Base-by-base conservation (phyloP, 1,140 invertebrate species). In the Sarcophaga peregrina region DNA sequence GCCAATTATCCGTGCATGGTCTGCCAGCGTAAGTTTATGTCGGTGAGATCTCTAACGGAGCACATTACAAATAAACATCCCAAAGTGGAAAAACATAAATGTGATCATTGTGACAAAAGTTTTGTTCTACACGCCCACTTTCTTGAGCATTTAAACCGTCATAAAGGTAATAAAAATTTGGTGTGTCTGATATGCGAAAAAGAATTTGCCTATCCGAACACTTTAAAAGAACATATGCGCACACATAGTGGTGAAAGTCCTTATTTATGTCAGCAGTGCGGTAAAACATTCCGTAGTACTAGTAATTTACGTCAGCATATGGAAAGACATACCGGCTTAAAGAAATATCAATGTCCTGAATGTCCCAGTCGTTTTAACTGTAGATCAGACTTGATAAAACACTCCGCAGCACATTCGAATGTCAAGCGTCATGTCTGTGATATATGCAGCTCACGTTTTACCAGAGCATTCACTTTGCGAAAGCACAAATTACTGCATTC, bases 171-270 rank as follows among this genome's bases (percentile, higher is more conserved):
- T 25, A 17, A 50, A 15, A 75, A 75, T 75, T 45, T 78, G 17
- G 20, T 52, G 17, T 78, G 75, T 25, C 47, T 78, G 3, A 78
- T 78, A 25, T 78, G 75, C 50, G 75, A 78, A 50, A 78, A 75
- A 11, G 75, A 78, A 52, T 78, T 78, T 78, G 47, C 17, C 20
- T 76, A 20, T 50, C 52, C 47, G 6, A 54, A 45, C 11, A 91
- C 90, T 50, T 85, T 92, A 13, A 92, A 92, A 80, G 91, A 92
- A 81, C 93, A 93, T 84, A 87, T 93, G 83, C 89, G 93, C 17
- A 93, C 92, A 0, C 93, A 94, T 84, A 94, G 93, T 10, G 93
- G 93, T 0, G 93, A 94, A 85, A 93, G 93, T 62, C 93, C 93
- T 4, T 94, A 92, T 86, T 87, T 93, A 7, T 94, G 94, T 87